These are phyloP conservation scores for Hylaeus volcanicus DNA, from an alignment of 1,140 invertebrate species.

Conservation along the genomic window DNA sequence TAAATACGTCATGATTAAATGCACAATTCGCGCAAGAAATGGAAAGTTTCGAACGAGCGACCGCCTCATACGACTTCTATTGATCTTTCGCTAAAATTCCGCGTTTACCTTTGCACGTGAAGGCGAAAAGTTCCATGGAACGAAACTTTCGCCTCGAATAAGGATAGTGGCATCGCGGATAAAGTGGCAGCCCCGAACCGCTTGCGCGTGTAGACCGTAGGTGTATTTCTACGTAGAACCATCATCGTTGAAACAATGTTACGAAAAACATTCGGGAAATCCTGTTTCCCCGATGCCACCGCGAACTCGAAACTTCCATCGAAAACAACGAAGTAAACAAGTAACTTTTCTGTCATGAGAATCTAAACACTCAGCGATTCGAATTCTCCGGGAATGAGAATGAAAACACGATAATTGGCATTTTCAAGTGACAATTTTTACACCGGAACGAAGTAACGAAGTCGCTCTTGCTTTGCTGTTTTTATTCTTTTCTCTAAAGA, in stretches of 20 bases:
- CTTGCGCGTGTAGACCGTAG: neutral
- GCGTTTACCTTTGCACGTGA: slow-evolving; percentile 25
- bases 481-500: no score
- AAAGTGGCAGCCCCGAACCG: neutral
- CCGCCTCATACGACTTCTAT: slow-evolving; percentile 6
- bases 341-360: neutral
- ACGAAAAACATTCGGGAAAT: neutral
- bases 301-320: neutral
- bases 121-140: slow-evolving; percentile 6
- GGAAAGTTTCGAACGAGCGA: slow-evolving; percentile 11
- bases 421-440: no score
- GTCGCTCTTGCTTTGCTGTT: no score
- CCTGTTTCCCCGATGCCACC: neutral
- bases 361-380: neutral
- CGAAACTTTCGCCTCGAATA: slow-evolving; percentile 11
- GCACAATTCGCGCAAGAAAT: slow-evolving; percentile 3
- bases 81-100: slow-evolving; percentile 25
- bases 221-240: neutral
- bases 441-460: no score
- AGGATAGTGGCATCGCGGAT: slow-evolving; percentile 4
- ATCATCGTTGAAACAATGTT: neutral
- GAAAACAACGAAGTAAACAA: neutral
- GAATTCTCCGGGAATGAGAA: neutral
- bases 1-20: slow-evolving; percentile 10
- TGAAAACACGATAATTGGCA: no score